Conservation (phyloP, 64 coral and sea anemone species). For the Actinia equina region DNA sequence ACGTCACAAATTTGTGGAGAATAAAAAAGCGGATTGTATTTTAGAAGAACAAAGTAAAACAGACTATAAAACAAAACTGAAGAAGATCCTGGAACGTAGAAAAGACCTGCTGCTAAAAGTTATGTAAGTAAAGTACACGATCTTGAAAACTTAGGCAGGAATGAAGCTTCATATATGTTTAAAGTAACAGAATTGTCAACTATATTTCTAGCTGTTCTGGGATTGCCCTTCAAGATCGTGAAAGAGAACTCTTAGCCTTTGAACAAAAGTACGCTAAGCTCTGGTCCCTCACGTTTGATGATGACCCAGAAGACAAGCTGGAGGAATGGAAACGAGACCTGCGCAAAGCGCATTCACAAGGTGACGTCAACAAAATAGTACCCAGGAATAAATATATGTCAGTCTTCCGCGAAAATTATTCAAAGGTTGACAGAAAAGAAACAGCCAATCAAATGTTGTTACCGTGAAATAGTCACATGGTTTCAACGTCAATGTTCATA, state of each 20-base stretch:
- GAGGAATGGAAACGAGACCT: slow-evolving; percentile 18
- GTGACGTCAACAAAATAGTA: neutral
- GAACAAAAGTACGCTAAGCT: neutral
- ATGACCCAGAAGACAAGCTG: neutral
- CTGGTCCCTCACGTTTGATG: slow-evolving; percentile 25
- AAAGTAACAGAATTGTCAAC: too few species aligned
- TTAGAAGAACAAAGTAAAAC: neutral
- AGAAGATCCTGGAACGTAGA: neutral
- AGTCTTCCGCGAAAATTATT: neutral
- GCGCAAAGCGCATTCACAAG: neutral
- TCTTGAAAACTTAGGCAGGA: neutral
- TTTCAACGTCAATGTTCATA: too few species aligned
- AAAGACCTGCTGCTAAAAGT: slow-evolving; percentile 1
- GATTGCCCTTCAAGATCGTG: neutral
- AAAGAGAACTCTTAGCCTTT: neutral
- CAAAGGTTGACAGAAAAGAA: too few species aligned
- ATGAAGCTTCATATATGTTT: too few species aligned
- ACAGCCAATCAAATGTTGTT: too few species aligned
- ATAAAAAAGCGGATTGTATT: neutral
- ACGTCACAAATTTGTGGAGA: neutral
- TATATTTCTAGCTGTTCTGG: neutral
- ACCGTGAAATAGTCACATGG: too few species aligned
- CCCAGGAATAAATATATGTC: neutral
- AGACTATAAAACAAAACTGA: neutral
- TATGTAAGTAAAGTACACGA: neutral